phyloP scores from a whole-genome alignment of 2,888 invertebrate genomes.

The Lycophotia porphyrea region DNA sequence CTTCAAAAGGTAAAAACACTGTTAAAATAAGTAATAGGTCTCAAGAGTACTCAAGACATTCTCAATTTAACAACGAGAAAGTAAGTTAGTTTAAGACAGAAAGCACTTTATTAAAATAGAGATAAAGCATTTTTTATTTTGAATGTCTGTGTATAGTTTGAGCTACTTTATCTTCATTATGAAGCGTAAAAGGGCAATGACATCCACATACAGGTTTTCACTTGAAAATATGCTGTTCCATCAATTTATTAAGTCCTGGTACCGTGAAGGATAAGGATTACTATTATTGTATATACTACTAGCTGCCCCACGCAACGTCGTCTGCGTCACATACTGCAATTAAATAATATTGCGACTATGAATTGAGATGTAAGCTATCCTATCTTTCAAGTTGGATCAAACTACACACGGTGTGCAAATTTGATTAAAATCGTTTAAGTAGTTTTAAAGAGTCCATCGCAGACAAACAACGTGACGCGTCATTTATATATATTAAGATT shows the following conservation, averaged over 20 bases:
- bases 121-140: not conserved
- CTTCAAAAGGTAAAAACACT: constrained; percentile 1
- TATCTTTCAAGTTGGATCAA: no score
- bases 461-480: no score
- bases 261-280: not conserved
- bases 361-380: no score
- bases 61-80: constrained; percentile 7
- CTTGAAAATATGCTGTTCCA: not conserved
- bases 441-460: no score
- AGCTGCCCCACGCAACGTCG: no score
- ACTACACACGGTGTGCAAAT: no score
- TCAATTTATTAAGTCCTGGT: constrained; percentile 12
- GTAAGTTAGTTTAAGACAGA: not conserved
- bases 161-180: constrained; percentile 17
- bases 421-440: no score
- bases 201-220: not conserved
- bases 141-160: not conserved
- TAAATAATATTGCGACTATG: no score
- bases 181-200: constrained; percentile 1
- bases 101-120: not conserved
- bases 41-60: not conserved
- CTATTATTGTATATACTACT: no score
- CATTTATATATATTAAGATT: no score
- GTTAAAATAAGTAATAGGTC: not conserved
- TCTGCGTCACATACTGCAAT: no score